Conservation (phyloP, 2,113 vertebrate species). For the Halcyon malimbica region DNA sequence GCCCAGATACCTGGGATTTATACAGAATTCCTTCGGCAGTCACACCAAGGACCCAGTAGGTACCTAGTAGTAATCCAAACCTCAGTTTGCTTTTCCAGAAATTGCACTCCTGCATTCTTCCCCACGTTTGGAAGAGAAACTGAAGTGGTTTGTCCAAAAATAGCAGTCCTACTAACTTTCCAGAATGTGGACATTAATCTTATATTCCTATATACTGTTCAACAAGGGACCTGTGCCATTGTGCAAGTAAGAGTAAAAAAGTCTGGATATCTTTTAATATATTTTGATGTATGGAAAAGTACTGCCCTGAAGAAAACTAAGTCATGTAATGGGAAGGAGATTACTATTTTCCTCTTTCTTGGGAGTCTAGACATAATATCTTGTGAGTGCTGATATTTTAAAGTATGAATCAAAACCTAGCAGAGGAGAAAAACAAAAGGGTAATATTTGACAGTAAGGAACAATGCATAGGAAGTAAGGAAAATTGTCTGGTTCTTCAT, state of each 20-base stretch:
- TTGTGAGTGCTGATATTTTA: not conserved
- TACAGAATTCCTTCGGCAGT: conserved; percentile 17
- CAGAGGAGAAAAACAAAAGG: not conserved
- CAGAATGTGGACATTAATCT: not conserved
- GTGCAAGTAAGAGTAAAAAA: not conserved
- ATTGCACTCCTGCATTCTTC: not conserved
- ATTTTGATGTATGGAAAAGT: not conserved
- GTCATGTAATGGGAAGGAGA: not conserved
- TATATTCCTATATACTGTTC: not conserved
- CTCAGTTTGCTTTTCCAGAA: conserved; percentile 49
- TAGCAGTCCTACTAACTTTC: not conserved
- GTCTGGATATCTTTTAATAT: not conserved
- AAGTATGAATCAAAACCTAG: not conserved
- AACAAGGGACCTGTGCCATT: not conserved
- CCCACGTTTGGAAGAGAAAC: conserved; percentile 3
- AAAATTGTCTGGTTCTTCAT: not conserved
- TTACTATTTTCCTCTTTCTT: not conserved
- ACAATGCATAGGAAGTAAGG: not conserved
- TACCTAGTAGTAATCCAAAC: not conserved
- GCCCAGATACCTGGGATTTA: conserved; percentile 7
- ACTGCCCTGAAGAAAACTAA: not conserved
- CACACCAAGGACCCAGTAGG: not conserved
- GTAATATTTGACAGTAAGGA: not conserved
- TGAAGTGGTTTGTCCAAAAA: conserved; percentile 2
- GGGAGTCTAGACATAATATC: not conserved